A percentile compares a stretch with the other conserved stretches of the same genome.
Conservation (phyloP, 2,797 vertebrate species). For the Geotrypetes seraphini region DNA sequence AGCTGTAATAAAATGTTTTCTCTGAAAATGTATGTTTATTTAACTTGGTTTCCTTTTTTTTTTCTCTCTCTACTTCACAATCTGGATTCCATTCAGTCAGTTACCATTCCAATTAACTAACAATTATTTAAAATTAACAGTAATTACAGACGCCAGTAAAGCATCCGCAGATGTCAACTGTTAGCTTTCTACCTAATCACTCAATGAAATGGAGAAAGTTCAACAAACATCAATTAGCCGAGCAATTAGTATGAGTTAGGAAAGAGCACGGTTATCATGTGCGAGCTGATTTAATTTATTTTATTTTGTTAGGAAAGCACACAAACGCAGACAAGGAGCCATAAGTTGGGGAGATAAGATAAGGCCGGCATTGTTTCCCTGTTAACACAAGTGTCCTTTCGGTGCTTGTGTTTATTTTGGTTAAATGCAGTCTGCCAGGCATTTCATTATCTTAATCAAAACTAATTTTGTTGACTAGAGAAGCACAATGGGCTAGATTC, state of each 20-base stretch:
- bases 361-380: slow-evolving; percentile 50
- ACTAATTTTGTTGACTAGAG: slow-evolving; percentile 29
- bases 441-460: slow-evolving; percentile 43
- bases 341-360: slow-evolving; percentile 56
- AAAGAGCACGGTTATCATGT: slow-evolving; percentile 68
- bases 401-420: slow-evolving; percentile 20
- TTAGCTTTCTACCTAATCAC: slow-evolving; percentile 79
- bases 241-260: slow-evolving; percentile 74
- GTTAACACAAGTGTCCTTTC: slow-evolving; percentile 34
- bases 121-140: slow-evolving; percentile 91
- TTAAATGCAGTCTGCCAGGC: slow-evolving; percentile 32
- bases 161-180: slow-evolving; percentile 84
- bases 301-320: slow-evolving; percentile 68
- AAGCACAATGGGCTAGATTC: slow-evolving; percentile 19
- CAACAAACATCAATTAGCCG: slow-evolving; percentile 79
- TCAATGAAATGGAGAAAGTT: slow-evolving; percentile 80
- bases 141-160: slow-evolving; percentile 82
- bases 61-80: slow-evolving; percentile 53
- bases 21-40: slow-evolving; percentile 61
- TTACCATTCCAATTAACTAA: slow-evolving; percentile 88
- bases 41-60: slow-evolving; percentile 58
- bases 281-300: slow-evolving; percentile 70
- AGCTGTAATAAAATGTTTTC: slow-evolving; percentile 50
- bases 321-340: slow-evolving; percentile 42
- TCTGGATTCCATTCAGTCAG: slow-evolving; percentile 71